These are phyloP conservation scores for Lordiphosa clarofinis DNA, from an alignment of 1,140 invertebrate species.

Conservation along the genomic window DNA sequence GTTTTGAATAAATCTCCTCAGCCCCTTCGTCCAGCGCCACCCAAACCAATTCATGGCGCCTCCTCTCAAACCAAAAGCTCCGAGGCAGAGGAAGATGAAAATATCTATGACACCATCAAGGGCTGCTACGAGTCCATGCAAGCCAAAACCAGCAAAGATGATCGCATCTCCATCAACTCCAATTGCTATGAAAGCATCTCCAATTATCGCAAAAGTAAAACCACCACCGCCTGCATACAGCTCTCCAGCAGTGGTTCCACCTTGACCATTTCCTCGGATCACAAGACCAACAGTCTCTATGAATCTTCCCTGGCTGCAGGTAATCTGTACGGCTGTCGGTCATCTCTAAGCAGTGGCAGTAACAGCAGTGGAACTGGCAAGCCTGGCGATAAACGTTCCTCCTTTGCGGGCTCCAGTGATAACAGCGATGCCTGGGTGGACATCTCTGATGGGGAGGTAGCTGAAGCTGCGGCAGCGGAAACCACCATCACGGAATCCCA, in stretches of 20 bases:
- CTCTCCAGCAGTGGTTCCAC: constrained; percentile 80
- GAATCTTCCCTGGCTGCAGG: constrained; percentile 76
- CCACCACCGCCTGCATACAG: constrained; percentile 79
- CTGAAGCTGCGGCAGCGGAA: constrained; percentile 4
- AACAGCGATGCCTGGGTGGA: constrained; percentile 85
- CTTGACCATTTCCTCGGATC: constrained; percentile 83
- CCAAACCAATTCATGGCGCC: constrained; percentile 26
- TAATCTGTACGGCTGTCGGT: constrained; percentile 37
- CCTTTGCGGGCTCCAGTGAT: constrained; percentile 81
- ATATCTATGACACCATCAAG: constrained; percentile 83
- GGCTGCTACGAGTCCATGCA: constrained; percentile 77
- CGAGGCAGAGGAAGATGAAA: constrained; percentile 78
- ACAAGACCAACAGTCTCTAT: constrained; percentile 85
- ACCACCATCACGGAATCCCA: constrained; percentile 42
- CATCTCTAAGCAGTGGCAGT: constrained; percentile 47
- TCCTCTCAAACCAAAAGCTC: constrained; percentile 15
- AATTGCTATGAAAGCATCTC: constrained; percentile 83
- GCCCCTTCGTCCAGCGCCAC: constrained; percentile 41
- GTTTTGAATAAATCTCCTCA: constrained; percentile 50
- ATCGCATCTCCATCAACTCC: constrained; percentile 79
- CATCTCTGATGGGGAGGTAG: constrained; percentile 81
- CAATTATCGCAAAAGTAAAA: constrained; percentile 73
- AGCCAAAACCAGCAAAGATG: constrained; percentile 28
- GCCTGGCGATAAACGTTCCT: constrained; percentile 46
- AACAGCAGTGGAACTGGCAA: constrained; percentile 30